Evolutionary conservation across 2,797 vertebrate species (phyloP).

Genomic region (Choloepus didactylus): DNA sequence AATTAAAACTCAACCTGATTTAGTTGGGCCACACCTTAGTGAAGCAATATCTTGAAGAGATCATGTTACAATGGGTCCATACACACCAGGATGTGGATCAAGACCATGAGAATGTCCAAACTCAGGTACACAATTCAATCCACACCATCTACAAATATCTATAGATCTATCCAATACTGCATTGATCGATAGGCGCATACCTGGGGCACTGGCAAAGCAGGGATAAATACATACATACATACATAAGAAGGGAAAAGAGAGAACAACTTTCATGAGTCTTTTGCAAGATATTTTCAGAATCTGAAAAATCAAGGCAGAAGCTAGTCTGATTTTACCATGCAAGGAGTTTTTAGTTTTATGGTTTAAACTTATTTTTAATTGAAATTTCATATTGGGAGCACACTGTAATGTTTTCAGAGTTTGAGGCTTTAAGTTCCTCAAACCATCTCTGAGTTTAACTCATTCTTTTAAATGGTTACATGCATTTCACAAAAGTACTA

Average conservation of each 20-base stretch:
- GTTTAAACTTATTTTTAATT: conserved; percentile 33
- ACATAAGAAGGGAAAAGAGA: not conserved
- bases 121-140: no score
- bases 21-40: no score
- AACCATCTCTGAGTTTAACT: not conserved
- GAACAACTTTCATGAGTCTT: not conserved
- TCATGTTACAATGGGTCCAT: no score
- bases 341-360: not conserved
- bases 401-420: not conserved
- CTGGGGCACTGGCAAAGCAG: not conserved
- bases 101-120: no score
- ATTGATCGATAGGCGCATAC: not conserved
- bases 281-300: conserved; percentile 30
- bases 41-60: no score
- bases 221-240: no score
- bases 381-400: not conserved
- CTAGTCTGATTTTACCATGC: conserved; percentile 5
- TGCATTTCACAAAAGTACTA: not conserved
- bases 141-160: not conserved
- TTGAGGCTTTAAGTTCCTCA: not conserved
- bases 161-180: not conserved
- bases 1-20: no score
- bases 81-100: no score
- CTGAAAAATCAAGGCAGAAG: conserved; percentile 17
- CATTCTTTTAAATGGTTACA: not conserved